These are phyloP conservation scores for Rhinichthys osculus DNA, from an alignment of 2,797 vertebrate species.

Conservation along the genomic window DNA sequence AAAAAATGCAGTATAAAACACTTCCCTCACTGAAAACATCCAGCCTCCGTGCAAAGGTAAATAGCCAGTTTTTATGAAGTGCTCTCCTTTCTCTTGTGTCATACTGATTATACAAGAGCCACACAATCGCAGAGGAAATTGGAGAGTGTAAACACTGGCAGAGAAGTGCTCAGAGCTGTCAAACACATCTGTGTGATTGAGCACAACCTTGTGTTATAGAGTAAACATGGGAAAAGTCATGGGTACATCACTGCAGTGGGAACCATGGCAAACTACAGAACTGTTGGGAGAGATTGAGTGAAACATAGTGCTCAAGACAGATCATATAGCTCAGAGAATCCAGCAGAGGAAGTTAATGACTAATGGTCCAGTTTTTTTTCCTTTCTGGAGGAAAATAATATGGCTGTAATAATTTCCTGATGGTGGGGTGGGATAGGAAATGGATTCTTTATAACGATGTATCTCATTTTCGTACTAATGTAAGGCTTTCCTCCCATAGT, in stretches of 20 bases:
- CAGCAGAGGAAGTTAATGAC: slow-evolving; percentile 36
- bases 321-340: slow-evolving; percentile 51
- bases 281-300: slow-evolving; percentile 50
- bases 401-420: slow-evolving; percentile 48
- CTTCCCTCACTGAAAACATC: slow-evolving; percentile 51
- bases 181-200: slow-evolving; percentile 83
- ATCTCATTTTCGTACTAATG: slow-evolving; percentile 39
- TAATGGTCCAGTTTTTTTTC: slow-evolving; percentile 19
- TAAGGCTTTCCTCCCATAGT: slow-evolving; percentile 29
- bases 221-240: slow-evolving; percentile 79
- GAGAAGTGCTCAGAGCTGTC: slow-evolving; percentile 78
- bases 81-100: slow-evolving; percentile 58
- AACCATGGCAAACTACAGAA: slow-evolving; percentile 57
- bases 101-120: slow-evolving; percentile 77
- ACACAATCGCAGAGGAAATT: slow-evolving; percentile 73
- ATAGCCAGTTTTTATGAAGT: slow-evolving; percentile 51
- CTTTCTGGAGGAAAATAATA: slow-evolving; percentile 40
- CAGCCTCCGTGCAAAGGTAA: slow-evolving; percentile 52
- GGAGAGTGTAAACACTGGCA: slow-evolving; percentile 81
- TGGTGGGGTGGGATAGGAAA: slow-evolving; percentile 44
- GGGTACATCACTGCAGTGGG: slow-evolving; percentile 62
- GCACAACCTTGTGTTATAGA: slow-evolving; percentile 79
- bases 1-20: slow-evolving; percentile 3
- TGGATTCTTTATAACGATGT: slow-evolving; percentile 37
- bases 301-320: slow-evolving; percentile 61